Base-by-base conservation (phyloP, 2,888 invertebrate genomes). In the Trissonchulus sp. region DNA sequence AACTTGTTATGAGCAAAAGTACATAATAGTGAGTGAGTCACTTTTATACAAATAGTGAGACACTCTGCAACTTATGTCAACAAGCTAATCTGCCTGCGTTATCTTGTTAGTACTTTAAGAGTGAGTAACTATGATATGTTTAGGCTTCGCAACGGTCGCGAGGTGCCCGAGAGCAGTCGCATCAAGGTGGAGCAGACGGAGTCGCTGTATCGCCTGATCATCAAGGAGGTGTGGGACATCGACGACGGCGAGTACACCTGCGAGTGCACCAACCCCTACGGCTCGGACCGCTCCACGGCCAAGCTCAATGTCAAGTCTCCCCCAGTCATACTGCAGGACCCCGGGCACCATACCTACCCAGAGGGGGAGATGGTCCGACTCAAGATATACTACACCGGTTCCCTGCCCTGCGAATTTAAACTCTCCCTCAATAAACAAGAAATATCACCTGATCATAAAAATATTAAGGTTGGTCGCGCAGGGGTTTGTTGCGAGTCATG, bases 331-430 rank as follows among this genome's bases (percentile, higher is more conserved):
- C 93, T 92, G 78, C 90, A 93, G 75, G 92, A 94, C 86, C 94
- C 97, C 8, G 91, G 90, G 63, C 93, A 94, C 83, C 87, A 97
- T 30, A 92, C 92, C 83, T 88, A 98, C 1, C 92, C 96, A 0
- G 94, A 94, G 84, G 92, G 93, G 73, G 99, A 99, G 82, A 96
- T 96, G 85, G 93, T 94, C 8, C 99, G 99, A 87, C 92, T 99
- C 83, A 99, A 99, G 88, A 91, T 99, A 79, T 93, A 92, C 84
- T 97, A 96, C 88, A 90, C 91, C 74, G 99, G 99, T 36, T 96
- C 97, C 84, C 95, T 96, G 85, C 97, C 98, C 2, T 91, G 96
- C 84, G 91, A 92, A 78, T 91, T 98, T 74, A 89, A 89, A 1
- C 89, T 99, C 75, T 90, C 90, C 77, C 92, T 91, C 83, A 92